A percentile compares a stretch with the other conserved stretches of the same genome.
Evolutionary conservation across 2,797 vertebrate genomes (phyloP).

Genomic region (Oryzias sinensis): DNA sequence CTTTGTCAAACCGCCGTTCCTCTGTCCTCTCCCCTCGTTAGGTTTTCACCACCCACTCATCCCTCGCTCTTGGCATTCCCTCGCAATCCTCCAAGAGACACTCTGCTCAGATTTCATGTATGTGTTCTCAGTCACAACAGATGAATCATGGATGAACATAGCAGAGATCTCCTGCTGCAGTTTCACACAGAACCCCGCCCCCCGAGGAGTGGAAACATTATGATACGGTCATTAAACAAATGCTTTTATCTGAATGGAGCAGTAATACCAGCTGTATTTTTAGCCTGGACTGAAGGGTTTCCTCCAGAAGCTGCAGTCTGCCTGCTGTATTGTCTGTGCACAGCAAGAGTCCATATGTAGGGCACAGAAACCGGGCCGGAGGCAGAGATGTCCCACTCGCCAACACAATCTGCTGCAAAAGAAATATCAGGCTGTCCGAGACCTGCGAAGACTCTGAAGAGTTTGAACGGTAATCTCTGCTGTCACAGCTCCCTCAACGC

Average conservation of each 20-base stretch:
- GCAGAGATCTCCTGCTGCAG: slow-evolving; percentile 36
- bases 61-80: slow-evolving; percentile 1
- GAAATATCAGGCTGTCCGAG: slow-evolving; percentile 57
- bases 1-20: slow-evolving; percentile 11
- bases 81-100: slow-evolving; percentile 18
- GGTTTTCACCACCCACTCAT: slow-evolving; percentile 25
- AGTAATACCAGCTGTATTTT: slow-evolving; percentile 53
- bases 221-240: slow-evolving; percentile 59
- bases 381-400: slow-evolving; percentile 54
- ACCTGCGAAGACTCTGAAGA: slow-evolving; percentile 44
- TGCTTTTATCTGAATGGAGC: slow-evolving; percentile 62
- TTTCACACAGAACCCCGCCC: slow-evolving; percentile 22
- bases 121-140: slow-evolving; percentile 38
- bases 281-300: slow-evolving; percentile 33
- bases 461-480: slow-evolving; percentile 52
- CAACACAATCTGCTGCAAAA: slow-evolving; percentile 49
- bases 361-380: slow-evolving; percentile 32
- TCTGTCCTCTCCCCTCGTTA: slow-evolving; percentile 18
- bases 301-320: slow-evolving; percentile 12
- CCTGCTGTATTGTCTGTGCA: slow-evolving; percentile 31
- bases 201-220: slow-evolving; percentile 30
- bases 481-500: slow-evolving; percentile 46
- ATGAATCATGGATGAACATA: slow-evolving; percentile 63
- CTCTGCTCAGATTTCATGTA: slow-evolving; percentile 44
- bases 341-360: slow-evolving; percentile 50